phyloP scores from a whole-genome alignment of 2,888 invertebrate species.

The Phasia obesa region DNA sequence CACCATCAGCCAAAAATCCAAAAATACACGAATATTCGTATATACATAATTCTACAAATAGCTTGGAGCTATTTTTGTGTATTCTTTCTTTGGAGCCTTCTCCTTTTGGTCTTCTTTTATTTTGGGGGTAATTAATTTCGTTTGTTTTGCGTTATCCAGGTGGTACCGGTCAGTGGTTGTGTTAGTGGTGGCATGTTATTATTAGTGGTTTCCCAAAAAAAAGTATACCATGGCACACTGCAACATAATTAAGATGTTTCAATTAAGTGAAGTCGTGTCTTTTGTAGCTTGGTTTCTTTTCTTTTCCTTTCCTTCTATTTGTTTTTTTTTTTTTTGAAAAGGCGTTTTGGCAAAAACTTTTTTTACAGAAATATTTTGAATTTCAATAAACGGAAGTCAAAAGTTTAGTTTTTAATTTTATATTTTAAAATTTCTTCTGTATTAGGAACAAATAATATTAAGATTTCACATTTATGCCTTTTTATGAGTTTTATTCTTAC shows the following conservation, averaged over 20 bases:
- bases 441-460: background rate
- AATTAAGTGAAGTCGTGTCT: conserved; percentile 60
- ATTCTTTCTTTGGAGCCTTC: conserved; percentile 18
- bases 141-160: conserved; percentile 64
- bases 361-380: conserved; percentile 9
- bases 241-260: conserved; percentile 67
- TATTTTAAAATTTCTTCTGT: background rate
- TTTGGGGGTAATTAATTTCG: conserved; percentile 66
- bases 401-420: conserved; percentile 47
- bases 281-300: conserved; percentile 26
- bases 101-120: conserved; percentile 23
- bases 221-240: conserved; percentile 27
- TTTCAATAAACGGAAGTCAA: conserved; percentile 65
- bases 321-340: too few relatives aligned
- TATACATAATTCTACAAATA: conserved; percentile 41
- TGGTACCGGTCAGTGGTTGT: conserved; percentile 46
- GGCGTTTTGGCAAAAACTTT: conserved; percentile 3
- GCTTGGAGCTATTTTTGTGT: conserved; percentile 38
- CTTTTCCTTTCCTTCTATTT: too few relatives aligned
- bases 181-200: conserved; percentile 50
- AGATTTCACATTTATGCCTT: too few relatives aligned
- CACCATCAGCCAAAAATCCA: conserved; percentile 31
- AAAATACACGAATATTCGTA: too few relatives aligned
- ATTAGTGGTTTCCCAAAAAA: conserved; percentile 44
- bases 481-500: background rate